Evolutionary conservation across 2,888 invertebrate genomes (phyloP).

Genomic region (Nesidiocoris tenuis): DNA sequence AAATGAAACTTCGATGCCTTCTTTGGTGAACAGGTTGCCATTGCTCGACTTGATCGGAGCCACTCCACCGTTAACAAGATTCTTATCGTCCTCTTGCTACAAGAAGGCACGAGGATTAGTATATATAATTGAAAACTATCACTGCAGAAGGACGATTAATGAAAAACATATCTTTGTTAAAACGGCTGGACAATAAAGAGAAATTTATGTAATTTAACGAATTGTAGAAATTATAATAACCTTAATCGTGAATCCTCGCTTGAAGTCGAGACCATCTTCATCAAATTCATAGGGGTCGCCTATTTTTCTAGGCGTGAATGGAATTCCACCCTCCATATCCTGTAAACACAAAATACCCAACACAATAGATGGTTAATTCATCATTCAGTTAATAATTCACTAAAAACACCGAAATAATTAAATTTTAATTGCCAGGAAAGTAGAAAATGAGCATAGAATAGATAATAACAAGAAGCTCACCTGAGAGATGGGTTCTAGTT

Average conservation of each 20-base stretch:
- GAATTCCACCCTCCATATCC: constrained; percentile 51
- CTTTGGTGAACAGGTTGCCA: constrained; percentile 75
- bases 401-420: background rate
- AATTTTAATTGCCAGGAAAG: background rate
- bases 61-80: constrained; percentile 44
- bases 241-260: constrained; percentile 50
- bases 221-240: too few relatives aligned
- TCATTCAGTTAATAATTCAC: background rate
- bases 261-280: constrained; percentile 61
- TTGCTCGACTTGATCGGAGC: constrained; percentile 45
- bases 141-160: too few relatives aligned
- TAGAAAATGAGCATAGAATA: too few relatives aligned
- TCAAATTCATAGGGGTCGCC: constrained; percentile 72
- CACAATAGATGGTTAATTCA: background rate
- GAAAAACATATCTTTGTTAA: too few relatives aligned
- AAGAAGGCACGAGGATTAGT: too few relatives aligned
- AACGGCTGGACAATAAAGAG: too few relatives aligned
- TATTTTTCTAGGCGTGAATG: constrained; percentile 37
- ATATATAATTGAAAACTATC: too few relatives aligned
- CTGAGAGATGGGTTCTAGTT: constrained; percentile 61
- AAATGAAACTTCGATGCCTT: constrained; percentile 83
- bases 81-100: constrained; percentile 45
- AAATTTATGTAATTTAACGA: too few relatives aligned
- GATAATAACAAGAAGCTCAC: constrained; percentile 3
- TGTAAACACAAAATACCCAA: constrained; percentile 52